Evolutionary conservation across 2,888 invertebrate species (phyloP), one percentile per base, ranked within the genome.

Genomic region (Eristalinus aeneus): DNA sequence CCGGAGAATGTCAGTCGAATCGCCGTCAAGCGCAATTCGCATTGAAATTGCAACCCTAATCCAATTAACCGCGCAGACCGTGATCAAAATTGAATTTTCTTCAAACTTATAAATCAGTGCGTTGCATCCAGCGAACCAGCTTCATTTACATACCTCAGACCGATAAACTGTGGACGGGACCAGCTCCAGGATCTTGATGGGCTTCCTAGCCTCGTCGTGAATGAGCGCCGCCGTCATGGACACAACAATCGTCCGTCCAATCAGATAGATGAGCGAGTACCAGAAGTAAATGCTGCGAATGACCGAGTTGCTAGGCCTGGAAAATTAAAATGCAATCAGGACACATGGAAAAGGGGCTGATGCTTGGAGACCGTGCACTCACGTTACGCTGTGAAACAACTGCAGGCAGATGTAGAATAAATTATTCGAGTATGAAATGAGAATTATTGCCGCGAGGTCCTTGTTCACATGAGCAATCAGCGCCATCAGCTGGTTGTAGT

Each of bases 361-460:
- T 46, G 39, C 10, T 27, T 34, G 6, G 20, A n/a, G 31, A n/a
- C 16, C 11, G 8, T 63, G 8, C 22, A 79, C 94, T 93, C 91
- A 96, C 95, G 94, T 94, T 79, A 96, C 93, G 34, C 95, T 95
- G 88, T 94, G 93, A 88, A 95, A 95, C 5, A 96, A 92, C 89
- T 96, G 96, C 61, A 96, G 92, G 88, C 96, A 95, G 87, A 96
- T 95, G 89, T 96, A 96, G 90, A 95, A 96, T 34, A 95, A 93
- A 90, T 96, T 95, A 88, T 94, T 95, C 56, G 94, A 92, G 88
- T 95, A 95, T 0, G 95, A 95, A 10, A 96, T 91, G 0, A 95
- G 90, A 0, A 95, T 93, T 63, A 96, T 92, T 22, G 93, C 92
- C 6, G 95, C 94, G 16, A 96, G 93, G 53, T 94, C 92, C 6